Evolutionary conservation across 2,888 invertebrate genomes (phyloP).

Genomic region (Eupsilia transversa): DNA sequence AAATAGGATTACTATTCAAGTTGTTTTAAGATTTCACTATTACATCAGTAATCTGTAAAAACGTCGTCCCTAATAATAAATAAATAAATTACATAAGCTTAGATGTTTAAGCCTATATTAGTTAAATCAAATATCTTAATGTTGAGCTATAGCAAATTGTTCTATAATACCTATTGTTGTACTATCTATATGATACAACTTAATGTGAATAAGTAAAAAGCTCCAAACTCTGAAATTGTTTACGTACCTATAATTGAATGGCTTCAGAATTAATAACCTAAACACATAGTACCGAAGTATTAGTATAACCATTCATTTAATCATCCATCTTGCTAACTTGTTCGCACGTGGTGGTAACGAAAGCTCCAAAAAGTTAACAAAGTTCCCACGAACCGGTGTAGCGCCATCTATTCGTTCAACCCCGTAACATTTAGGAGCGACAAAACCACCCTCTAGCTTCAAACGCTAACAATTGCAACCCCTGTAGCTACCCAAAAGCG

Average conservation of each 20-base stretch:
- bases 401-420: constrained; percentile 75
- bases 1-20: constrained; percentile 19
- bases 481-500: constrained; percentile 67
- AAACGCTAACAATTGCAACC: constrained; percentile 73
- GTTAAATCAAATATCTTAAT: background rate
- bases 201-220: background rate
- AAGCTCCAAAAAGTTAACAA: constrained; percentile 42
- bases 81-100: constrained; percentile 7
- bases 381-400: constrained; percentile 37
- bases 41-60: no score
- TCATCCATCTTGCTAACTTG: constrained; percentile 31
- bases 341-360: background rate
- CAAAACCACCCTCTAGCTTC: constrained; percentile 67
- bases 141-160: no score
- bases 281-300: background rate
- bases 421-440: constrained; percentile 58
- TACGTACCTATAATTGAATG: background rate
- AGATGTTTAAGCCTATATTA: background rate
- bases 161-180: background rate
- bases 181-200: background rate
- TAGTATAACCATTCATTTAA: constrained; percentile 8
- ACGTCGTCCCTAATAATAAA: no score
- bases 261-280: background rate
- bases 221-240: background rate
- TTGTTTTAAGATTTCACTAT: background rate